A percentile compares a stretch with the other conserved stretches of the same genome.
phyloP scores from a whole-genome alignment of 2,888 invertebrate genomes.

The Xylophagus ater region DNA sequence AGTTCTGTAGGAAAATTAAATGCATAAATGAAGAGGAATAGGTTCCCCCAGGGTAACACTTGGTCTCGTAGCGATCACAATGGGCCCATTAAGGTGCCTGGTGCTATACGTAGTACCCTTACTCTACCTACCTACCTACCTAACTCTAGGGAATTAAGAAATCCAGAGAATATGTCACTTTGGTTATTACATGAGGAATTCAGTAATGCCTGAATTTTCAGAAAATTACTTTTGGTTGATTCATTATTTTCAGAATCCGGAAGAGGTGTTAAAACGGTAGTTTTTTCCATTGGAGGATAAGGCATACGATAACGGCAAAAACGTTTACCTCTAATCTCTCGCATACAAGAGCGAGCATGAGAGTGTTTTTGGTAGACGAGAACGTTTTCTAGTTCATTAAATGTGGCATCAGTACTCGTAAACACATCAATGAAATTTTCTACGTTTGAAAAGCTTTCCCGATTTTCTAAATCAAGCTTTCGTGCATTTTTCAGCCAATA shows the following conservation, averaged over 20 bases:
- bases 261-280: neutral
- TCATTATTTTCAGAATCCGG: neutral
- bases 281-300: neutral
- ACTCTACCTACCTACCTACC: too few species aligned
- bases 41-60: too few species aligned
- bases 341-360: neutral
- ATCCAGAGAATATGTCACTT: too few species aligned
- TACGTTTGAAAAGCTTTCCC: neutral
- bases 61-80: too few species aligned
- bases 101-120: too few species aligned
- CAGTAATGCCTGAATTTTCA: too few species aligned
- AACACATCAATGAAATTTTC: neutral
- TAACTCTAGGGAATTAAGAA: too few species aligned
- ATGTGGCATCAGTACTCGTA: neutral
- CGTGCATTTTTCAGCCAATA: conserved; percentile 12
- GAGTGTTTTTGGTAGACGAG: neutral
- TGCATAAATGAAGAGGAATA: too few species aligned
- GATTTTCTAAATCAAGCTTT: neutral
- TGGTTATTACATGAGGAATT: too few species aligned
- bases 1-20: too few species aligned
- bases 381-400: neutral
- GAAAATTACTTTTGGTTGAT: neutral
- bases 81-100: too few species aligned
- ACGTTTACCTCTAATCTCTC: neutral
- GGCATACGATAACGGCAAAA: neutral